phyloP scores from a whole-genome alignment of 2,113 vertebrate genomes.

The Poeciliopsis occidentalis region DNA sequence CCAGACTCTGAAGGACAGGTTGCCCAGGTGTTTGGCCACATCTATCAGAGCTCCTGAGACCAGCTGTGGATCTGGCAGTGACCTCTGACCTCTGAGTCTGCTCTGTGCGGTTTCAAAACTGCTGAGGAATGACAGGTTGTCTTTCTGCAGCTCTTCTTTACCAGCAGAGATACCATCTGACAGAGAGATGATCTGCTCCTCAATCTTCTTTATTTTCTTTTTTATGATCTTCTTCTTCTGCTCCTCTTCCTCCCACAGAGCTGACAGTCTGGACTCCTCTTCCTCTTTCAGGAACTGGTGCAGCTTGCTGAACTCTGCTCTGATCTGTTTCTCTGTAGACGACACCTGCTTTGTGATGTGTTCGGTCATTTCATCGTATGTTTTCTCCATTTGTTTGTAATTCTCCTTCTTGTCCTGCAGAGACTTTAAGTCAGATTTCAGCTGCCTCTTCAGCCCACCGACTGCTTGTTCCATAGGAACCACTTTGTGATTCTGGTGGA shows the following conservation, averaged over 20 bases:
- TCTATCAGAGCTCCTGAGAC: conserved; percentile 20
- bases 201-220: conserved; percentile 34
- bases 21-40: neutral
- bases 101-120: conserved; percentile 33
- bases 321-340: conserved; percentile 12
- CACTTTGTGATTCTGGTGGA: conserved; percentile 4
- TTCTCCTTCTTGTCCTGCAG: neutral
- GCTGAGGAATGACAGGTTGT: conserved; percentile 28
- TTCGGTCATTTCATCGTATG: neutral
- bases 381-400: neutral
- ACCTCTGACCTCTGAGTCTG: conserved; percentile 33
- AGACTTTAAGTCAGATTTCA: neutral
- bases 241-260: conserved; percentile 55
- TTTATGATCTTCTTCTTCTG: conserved; percentile 30
- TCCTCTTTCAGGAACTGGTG: conserved; percentile 39
- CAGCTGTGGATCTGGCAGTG: conserved; percentile 40
- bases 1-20: neutral
- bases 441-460: neutral
- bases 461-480: neutral
- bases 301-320: conserved; percentile 26
- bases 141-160: conserved; percentile 48
- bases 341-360: conserved; percentile 1
- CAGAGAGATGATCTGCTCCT: conserved; percentile 45
- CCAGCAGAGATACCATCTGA: conserved; percentile 44
- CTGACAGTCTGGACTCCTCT: conserved; percentile 53